phyloP scores from a whole-genome alignment of 2,113 vertebrate species.

The Aspiorhynchus laticeps region DNA sequence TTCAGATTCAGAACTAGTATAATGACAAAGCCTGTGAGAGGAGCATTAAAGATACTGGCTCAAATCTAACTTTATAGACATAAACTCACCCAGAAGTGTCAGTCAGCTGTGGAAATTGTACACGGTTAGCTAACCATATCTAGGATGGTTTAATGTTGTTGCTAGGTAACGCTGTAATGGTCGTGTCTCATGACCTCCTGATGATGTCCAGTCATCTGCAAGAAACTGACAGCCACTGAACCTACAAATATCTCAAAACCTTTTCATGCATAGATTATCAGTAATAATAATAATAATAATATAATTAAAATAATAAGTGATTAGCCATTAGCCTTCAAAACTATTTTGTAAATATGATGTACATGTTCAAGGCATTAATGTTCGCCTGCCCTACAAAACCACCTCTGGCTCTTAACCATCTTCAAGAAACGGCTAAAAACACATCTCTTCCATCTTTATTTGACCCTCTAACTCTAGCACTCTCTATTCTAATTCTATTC shows the following conservation, averaged over 20 bases:
- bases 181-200: neutral
- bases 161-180: neutral
- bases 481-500: too few species aligned
- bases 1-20: neutral
- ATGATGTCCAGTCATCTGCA: neutral
- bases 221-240: neutral
- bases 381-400: too few species aligned
- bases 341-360: neutral
- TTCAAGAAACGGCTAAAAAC: too few species aligned
- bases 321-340: neutral
- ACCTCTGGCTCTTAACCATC: too few species aligned
- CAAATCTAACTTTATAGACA: neutral
- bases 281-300: neutral
- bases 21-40: too few species aligned
- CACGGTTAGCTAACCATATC: neutral
- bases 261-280: neutral
- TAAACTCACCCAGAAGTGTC: neutral
- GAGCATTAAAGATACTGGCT: neutral
- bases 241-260: neutral
- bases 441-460: too few species aligned
- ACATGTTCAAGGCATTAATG: too few species aligned
- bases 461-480: too few species aligned
- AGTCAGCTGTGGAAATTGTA: neutral
- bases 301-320: neutral
- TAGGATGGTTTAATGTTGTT: neutral